Conservation (phyloP, 2,888 invertebrate species). For the Chirona hameri region DNA sequence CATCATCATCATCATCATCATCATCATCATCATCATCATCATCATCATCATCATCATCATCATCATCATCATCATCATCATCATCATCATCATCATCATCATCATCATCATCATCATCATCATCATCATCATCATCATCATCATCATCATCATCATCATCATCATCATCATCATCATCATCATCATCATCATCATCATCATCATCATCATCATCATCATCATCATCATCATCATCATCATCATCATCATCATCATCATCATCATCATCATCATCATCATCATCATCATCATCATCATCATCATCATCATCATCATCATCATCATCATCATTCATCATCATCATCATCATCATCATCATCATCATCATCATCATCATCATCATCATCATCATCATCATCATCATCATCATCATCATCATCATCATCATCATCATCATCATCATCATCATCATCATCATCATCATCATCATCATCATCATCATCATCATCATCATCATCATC, state of each 20-base stretch:
- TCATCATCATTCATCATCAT: slow-evolving; percentile 22
- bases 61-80: background rate
- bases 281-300: too few species aligned
- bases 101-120: background rate
- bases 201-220: background rate
- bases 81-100: background rate
- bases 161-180: background rate
- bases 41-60: slow-evolving; percentile 10
- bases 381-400: slow-evolving; percentile 22
- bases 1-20: slow-evolving; percentile 22
- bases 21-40: slow-evolving; percentile 22
- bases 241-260: too few species aligned
- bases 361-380: slow-evolving; percentile 22
- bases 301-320: too few species aligned
- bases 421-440: slow-evolving; percentile 22
- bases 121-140: background rate
- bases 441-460: slow-evolving; percentile 22
- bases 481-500: slow-evolving; percentile 22
- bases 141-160: background rate
- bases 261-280: too few species aligned
- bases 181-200: background rate
- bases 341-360: slow-evolving; percentile 22
- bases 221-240: too few species aligned
- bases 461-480: slow-evolving; percentile 12
- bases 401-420: slow-evolving; percentile 22